Evolutionary conservation across 2,797 vertebrate species (phyloP).

Genomic region (Enteromius trimaculatus): DNA sequence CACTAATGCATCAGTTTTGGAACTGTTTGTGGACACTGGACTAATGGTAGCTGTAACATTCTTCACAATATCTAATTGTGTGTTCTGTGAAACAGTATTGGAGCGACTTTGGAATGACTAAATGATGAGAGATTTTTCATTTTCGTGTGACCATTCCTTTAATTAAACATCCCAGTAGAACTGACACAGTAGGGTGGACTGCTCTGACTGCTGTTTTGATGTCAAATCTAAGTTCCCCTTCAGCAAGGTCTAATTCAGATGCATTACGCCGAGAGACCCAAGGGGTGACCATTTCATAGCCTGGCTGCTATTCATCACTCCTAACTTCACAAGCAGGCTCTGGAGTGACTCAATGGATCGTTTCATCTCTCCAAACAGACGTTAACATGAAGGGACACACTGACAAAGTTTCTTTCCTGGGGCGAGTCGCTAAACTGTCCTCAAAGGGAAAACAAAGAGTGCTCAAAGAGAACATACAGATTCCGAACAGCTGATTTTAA

Average conservation of each 20-base stretch:
- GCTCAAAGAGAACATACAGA: not conserved
- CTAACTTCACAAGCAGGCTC: conserved; percentile 52
- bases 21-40: not conserved
- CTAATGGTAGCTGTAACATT: not conserved
- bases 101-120: not conserved
- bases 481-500: not conserved
- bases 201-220: conserved; percentile 60
- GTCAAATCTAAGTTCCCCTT: conserved; percentile 37
- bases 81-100: not conserved
- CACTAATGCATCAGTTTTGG: not conserved
- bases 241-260: conserved; percentile 49
- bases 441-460: conserved; percentile 15
- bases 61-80: not conserved
- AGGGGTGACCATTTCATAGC: conserved; percentile 48
- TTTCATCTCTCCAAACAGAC: conserved; percentile 53
- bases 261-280: conserved; percentile 36
- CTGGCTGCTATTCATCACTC: conserved; percentile 57
- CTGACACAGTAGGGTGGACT: conserved; percentile 34
- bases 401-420: conserved; percentile 48
- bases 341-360: conserved; percentile 46
- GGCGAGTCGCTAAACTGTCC: conserved; percentile 30
- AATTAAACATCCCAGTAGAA: conserved; percentile 10
- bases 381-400: conserved; percentile 51
- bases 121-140: not conserved
- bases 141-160: conserved; percentile 2